Evolutionary conservation across 2,113 vertebrate species (phyloP).

Genomic region (Lamprotornis superbus): DNA sequence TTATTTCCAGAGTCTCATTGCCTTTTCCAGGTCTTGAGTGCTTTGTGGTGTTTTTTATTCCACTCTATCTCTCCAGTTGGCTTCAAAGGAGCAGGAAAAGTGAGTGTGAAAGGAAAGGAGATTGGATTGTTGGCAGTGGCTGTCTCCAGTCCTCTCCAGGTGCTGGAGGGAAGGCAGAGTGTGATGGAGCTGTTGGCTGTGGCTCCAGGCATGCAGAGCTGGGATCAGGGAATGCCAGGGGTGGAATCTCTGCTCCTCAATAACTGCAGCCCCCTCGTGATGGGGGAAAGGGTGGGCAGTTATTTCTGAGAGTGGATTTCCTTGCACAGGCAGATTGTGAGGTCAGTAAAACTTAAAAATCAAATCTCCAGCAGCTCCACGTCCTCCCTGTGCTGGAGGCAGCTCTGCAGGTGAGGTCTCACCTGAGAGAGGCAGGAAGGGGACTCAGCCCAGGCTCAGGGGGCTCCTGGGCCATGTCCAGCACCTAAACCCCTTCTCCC

Average conservation of each 20-base stretch:
- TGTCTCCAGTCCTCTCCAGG: background rate
- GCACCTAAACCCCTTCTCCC: background rate
- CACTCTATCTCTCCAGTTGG: fast-evolving
- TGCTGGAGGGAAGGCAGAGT: background rate
- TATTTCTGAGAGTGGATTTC: background rate
- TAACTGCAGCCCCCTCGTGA: background rate
- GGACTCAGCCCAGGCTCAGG: background rate
- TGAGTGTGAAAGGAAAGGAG: background rate
- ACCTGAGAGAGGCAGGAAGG: background rate
- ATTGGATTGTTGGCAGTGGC: fast-evolving
- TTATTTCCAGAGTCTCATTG: background rate
- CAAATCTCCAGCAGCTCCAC: too few species aligned
- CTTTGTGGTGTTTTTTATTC: background rate
- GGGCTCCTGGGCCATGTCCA: background rate
- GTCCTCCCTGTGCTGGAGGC: background rate
- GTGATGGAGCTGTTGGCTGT: background rate
- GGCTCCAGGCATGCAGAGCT: background rate
- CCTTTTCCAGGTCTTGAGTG: background rate
- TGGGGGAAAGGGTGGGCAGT: too few species aligned
- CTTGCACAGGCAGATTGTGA: background rate
- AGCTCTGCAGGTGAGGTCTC: background rate
- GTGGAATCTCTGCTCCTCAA: background rate
- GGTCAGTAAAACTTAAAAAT: background rate
- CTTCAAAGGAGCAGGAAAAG: background rate
- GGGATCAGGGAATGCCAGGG: background rate